A percentile compares a stretch with the other conserved stretches of the same genome.
Evolutionary conservation across 2,797 vertebrate species (phyloP).

Genomic region (Rhinichthys osculus): DNA sequence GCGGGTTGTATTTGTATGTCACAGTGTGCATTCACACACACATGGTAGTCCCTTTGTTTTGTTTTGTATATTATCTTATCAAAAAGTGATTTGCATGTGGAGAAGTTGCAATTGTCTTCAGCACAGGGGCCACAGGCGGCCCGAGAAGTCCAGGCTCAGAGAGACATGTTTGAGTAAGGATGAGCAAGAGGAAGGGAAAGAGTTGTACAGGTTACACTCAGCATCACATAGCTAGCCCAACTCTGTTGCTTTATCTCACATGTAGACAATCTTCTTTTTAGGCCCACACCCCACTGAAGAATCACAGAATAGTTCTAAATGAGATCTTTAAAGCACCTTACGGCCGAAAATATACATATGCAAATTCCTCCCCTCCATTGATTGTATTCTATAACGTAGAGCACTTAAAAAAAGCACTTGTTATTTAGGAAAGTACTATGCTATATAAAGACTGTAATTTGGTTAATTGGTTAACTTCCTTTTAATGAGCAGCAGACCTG

Average conservation of each 20-base stretch:
- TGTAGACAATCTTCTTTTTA: slow-evolving; percentile 22
- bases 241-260: slow-evolving; percentile 35
- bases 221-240: slow-evolving; percentile 36
- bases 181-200: not conserved
- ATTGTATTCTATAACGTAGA: slow-evolving; percentile 78
- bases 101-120: slow-evolving; percentile 25
- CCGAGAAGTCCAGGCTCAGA: slow-evolving; percentile 14
- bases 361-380: slow-evolving; percentile 65
- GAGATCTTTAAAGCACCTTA: slow-evolving; percentile 58
- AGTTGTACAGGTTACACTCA: slow-evolving; percentile 20
- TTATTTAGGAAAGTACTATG: slow-evolving; percentile 72
- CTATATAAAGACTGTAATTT: slow-evolving; percentile 28
- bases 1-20: slow-evolving; percentile 49
- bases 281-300: not conserved
- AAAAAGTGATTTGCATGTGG: not conserved
- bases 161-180: not conserved
- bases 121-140: slow-evolving; percentile 4
- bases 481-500: slow-evolving; percentile 11
- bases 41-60: slow-evolving; percentile 16
- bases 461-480: slow-evolving; percentile 27
- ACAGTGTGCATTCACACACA: slow-evolving; percentile 36
- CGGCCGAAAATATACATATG: slow-evolving; percentile 64
- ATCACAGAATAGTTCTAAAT: slow-evolving; percentile 15
- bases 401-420: slow-evolving; percentile 72
- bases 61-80: slow-evolving; percentile 20